phyloP scores from a whole-genome alignment of 2,797 vertebrate genomes.

The Allobates femoralis region DNA sequence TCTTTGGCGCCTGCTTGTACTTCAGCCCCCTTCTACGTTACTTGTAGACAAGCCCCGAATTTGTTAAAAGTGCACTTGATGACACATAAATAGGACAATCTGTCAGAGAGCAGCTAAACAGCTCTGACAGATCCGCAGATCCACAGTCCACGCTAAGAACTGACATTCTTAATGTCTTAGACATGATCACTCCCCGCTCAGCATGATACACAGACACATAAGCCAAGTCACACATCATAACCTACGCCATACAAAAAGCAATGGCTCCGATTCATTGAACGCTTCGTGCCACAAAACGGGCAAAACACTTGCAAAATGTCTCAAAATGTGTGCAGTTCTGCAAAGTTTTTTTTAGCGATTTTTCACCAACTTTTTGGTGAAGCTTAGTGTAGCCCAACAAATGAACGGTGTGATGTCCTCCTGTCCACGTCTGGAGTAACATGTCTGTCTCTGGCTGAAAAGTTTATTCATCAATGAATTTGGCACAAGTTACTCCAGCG shows the following conservation, averaged over 20 bases:
- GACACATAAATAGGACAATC: conserved; percentile 75
- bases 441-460: no score
- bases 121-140: conserved; percentile 69
- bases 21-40: conserved; percentile 67
- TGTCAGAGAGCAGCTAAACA: conserved; percentile 71
- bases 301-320: no score
- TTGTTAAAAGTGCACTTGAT: conserved; percentile 70
- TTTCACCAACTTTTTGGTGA: no score
- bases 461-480: no score
- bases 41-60: conserved; percentile 71
- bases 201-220: background rate
- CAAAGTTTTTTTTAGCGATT: no score
- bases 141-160: conserved; percentile 63
- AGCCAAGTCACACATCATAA: background rate
- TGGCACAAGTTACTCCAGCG: no score
- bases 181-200: background rate
- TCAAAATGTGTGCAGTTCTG: no score
- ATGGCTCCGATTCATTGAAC: no score
- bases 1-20: conserved; percentile 72
- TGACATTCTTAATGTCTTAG: conserved; percentile 54
- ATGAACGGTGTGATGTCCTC: no score
- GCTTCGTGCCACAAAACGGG: no score
- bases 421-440: no score
- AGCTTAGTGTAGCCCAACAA: no score
- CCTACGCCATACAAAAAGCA: background rate